A percentile compares a stretch with the other conserved stretches of the same genome.
Evolutionary conservation across 2,113 vertebrate species (phyloP).

Genomic region (Aplodontia rufa): DNA sequence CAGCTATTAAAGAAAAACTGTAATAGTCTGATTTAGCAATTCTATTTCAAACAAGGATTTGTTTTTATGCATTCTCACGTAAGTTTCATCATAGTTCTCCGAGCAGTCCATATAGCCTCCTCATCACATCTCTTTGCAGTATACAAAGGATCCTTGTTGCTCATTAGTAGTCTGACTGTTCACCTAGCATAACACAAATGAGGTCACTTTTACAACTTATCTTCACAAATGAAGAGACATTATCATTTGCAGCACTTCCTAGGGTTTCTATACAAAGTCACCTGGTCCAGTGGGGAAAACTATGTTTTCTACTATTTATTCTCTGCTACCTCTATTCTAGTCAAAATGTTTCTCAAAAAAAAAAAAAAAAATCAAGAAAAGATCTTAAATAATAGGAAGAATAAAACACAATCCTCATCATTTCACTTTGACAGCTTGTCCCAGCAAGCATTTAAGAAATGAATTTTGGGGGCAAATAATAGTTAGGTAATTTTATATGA

Average conservation of each 20-base stretch:
- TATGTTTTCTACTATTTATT: not conserved
- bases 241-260: not conserved
- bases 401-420: not conserved
- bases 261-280: not conserved
- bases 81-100: not conserved
- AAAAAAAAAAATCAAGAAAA: not conserved
- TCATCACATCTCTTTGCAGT: not conserved
- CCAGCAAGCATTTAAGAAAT: conserved; percentile 41
- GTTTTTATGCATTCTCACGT: not conserved
- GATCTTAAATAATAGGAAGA: not conserved
- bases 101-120: not conserved
- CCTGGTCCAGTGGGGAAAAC: not conserved
- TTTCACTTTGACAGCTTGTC: not conserved
- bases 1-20: not conserved
- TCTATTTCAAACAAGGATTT: not conserved
- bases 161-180: not conserved
- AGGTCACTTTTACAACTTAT: not conserved
- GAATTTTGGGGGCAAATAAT: not conserved
- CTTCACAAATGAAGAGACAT: not conserved
- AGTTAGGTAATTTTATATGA: not conserved
- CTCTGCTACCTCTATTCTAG: not conserved
- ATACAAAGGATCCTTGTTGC: not conserved
- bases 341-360: not conserved
- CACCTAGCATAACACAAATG: not conserved
- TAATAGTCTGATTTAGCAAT: not conserved